Base-by-base conservation (phyloP, 2,113 vertebrate genomes). In the Daboia siamensis region DNA sequence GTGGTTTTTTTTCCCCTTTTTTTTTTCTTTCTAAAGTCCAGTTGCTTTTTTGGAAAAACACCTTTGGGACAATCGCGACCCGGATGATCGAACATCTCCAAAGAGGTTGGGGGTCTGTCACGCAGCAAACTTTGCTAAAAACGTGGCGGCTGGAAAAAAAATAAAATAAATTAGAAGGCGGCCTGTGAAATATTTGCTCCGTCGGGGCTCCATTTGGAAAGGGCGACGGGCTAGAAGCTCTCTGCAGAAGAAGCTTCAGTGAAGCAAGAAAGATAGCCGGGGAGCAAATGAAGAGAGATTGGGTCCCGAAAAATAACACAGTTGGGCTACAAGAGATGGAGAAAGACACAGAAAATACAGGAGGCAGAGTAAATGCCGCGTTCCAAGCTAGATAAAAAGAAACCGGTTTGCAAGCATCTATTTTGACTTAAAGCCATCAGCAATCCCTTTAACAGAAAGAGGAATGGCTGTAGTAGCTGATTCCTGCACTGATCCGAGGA, bases 111-210 rank as follows among this genome's bases (percentile, higher is more conserved):
- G 39, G 61, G 61, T 20, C 69, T 80, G 69, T 20, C 8, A 6
- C 0, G 17, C 4, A n/a, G 86, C 26, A 0, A 0, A 44, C 21
- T 29, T 33, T 6, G 26, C 26, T 39, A 13, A 86, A 11, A 7
- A 20, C 4, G 21, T 4, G 3, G 59, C 48, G 46, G 3, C 21
- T 8, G 39, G 3, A 23, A 1, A 39, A 39, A 39, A 39, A 39
- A 39, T 39, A 39, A 39, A 39, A 39, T 39, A 39, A 39, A n/a
- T 4, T 26, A 3, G 1, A 15, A 52, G n/a, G 15, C 5, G 1
- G 29, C 61, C 8, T 23, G 11, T 5, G 13, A 9, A 20, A 89
- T 59, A 69, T 21, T 7, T 23, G 0, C 3, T 54, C 59, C 57
- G 33, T 23, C 29, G 29, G 24, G 64, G 26, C n/a, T 57, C 61